Evolutionary conservation across 2,113 vertebrate genomes (phyloP), one percentile per base, ranked within the genome.

Genomic region (Nothocercus julius): DNA sequence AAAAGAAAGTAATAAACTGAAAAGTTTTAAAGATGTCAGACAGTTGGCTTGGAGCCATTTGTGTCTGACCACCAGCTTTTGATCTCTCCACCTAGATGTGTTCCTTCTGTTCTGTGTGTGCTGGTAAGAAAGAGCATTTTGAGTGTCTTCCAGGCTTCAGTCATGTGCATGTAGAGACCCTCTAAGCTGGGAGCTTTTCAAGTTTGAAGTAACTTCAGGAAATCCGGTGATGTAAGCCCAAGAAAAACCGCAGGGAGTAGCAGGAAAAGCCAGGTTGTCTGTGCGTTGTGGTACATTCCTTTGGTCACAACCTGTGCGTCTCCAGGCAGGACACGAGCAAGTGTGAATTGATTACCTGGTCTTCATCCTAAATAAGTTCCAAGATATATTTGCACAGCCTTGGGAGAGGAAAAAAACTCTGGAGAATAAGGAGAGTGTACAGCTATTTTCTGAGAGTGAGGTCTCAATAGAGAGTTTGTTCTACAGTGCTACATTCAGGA

Each of bases 31-130:
- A 27, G 28, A 3, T 61, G 13, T 72, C 47, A 87, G 7, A 61
- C 3, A 32, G 20, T 45, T 68, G 42, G 7, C 32, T 68, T 45
- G 32, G 42, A 68, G 30, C 20, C 58, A 18, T 82, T 79, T 87
- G 36, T 72, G n/a, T 76, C 87, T 66, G 66, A 70, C 20, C 21
- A 4, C 38, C 34, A 76, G 58, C 40, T 73, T 20, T 58, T 79
- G 63, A 58, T 25, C 0, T 0, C 34, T 10, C 1, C 68, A 81
- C 58, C 11, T 63, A 42, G 25, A 4, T 56, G 6, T 49, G n/a
- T 86, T 67, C 47, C 44, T 82, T 82, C 1, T 2, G 38, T 13
- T 75, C 34, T 0, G 0, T 0, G 0, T 19, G 8, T 70, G 64
- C 45, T 74, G 21, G 49, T 82, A 28, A 93, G 78, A 84, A 90